A percentile compares a stretch with the other conserved stretches of the same genome.
Conservation (phyloP, 2,888 invertebrate genomes). For the Tenthredo distinguenda region DNA sequence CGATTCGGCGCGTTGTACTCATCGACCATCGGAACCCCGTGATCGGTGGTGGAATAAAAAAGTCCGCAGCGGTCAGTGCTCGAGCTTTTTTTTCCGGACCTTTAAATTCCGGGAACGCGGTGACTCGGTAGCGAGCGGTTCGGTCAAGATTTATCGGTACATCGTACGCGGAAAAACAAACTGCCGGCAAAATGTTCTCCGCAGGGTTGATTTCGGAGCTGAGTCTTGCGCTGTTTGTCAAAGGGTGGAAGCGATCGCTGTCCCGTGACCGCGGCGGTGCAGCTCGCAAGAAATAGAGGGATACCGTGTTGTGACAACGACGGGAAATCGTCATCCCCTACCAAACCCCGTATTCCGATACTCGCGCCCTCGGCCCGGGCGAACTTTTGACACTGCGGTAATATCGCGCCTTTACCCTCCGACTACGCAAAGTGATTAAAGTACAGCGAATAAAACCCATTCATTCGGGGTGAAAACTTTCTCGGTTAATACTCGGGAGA, state of each 20-base stretch:
- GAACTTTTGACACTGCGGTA: constrained; percentile 2
- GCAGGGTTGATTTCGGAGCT: neutral
- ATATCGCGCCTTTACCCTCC: neutral
- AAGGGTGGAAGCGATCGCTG: neutral
- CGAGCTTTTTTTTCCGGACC: neutral
- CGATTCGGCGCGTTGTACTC: neutral
- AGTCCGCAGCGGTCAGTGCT: neutral
- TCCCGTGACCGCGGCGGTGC: neutral
- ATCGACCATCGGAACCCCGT: neutral
- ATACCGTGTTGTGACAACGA: neutral
- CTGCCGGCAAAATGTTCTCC: constrained; percentile 13
- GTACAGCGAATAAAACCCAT: neutral
- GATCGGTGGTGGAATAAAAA: neutral
- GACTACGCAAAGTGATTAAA: constrained; percentile 20
- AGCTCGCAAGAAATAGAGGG: neutral
- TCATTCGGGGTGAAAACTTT: constrained; percentile 9
- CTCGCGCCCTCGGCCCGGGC: neutral
- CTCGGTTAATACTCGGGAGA: neutral
- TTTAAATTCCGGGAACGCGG: constrained; percentile 12
- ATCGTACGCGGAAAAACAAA: constrained; percentile 22
- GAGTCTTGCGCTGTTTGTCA: neutral
- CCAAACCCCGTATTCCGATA: neutral
- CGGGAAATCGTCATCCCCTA: neutral
- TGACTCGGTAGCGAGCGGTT: neutral
- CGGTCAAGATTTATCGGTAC: constrained; percentile 20